Conservation (phyloP, 2,797 vertebrate genomes). For the Alcedo quadribrachys region DNA sequence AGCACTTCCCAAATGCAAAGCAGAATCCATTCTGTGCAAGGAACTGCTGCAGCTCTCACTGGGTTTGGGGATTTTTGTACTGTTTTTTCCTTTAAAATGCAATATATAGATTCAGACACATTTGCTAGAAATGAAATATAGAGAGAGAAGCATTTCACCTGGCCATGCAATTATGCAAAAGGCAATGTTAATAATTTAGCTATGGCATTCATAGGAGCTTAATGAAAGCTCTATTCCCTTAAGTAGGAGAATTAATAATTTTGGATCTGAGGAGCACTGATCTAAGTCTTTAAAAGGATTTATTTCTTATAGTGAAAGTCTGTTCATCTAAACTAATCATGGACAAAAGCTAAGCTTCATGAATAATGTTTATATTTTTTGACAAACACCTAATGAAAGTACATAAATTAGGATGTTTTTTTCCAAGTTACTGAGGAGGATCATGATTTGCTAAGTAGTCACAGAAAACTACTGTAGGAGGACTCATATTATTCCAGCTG, state of each 20-base stretch:
- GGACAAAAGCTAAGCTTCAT: slow-evolving; percentile 3
- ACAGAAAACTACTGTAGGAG: not conserved
- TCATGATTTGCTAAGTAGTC: not conserved
- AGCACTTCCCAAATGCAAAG: slow-evolving; percentile 54
- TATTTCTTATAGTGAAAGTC: slow-evolving; percentile 42
- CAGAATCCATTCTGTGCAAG: not conserved
- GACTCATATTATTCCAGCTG: not conserved
- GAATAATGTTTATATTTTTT: slow-evolving; percentile 36
- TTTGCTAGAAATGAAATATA: slow-evolving; percentile 10
- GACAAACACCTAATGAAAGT: slow-evolving; percentile 22
- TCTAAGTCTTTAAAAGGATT: slow-evolving; percentile 54
- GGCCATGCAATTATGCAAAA: slow-evolving; percentile 31
- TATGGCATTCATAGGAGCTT: not conserved
- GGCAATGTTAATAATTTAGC: slow-evolving; percentile 17
- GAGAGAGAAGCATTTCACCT: not conserved
- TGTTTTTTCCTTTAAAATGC: slow-evolving; percentile 18
- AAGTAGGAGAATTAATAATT: slow-evolving; percentile 56
- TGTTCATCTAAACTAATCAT: slow-evolving; percentile 16
- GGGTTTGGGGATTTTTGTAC: not conserved
- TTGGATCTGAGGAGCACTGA: slow-evolving; percentile 1
- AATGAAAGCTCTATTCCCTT: slow-evolving; percentile 22
- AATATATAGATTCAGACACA: not conserved
- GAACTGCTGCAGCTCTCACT: not conserved
- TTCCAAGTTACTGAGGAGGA: not conserved
- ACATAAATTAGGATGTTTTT: slow-evolving; percentile 8